Conservation (phyloP, 92 coral and sea anemone species). For the Epizoanthus rinbou region DNA sequence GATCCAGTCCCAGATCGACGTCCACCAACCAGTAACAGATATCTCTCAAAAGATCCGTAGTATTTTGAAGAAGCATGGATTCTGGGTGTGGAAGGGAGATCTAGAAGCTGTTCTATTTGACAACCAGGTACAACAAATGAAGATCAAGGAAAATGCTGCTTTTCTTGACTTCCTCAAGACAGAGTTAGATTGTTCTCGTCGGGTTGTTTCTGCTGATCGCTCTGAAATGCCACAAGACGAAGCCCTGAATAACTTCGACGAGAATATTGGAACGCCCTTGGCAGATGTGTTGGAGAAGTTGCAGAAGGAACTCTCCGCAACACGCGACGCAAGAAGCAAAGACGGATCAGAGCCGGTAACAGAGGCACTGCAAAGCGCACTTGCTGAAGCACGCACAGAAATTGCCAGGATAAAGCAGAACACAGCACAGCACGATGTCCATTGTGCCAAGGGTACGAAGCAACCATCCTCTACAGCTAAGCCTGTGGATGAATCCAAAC, state of each 20-base stretch:
- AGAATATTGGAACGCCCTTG: neutral
- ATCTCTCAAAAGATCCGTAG: neutral
- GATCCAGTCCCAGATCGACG: neutral
- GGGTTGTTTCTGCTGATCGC: neutral
- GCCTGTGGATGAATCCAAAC: neutral
- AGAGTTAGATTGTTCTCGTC: neutral
- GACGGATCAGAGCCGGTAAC: neutral
- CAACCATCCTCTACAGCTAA: neutral
- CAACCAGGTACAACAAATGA: neutral
- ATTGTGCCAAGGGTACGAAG: neutral
- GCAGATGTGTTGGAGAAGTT: neutral
- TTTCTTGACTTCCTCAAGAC: neutral
- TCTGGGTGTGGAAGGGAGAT: slow-evolving; percentile 39
- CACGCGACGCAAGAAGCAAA: neutral
- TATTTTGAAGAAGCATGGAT: neutral
- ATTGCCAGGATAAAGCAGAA: neutral
- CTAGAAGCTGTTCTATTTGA: slow-evolving; percentile 15
- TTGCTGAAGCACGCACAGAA: neutral
- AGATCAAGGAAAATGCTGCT: neutral
- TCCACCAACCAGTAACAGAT: neutral
- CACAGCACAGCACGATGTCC: neutral
- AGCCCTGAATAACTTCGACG: neutral
- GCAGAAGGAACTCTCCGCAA: neutral
- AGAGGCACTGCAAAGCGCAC: neutral
- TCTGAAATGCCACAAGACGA: neutral